Base-by-base conservation (phyloP, 2,888 invertebrate genomes). In the Zootermopsis nevadensis region DNA sequence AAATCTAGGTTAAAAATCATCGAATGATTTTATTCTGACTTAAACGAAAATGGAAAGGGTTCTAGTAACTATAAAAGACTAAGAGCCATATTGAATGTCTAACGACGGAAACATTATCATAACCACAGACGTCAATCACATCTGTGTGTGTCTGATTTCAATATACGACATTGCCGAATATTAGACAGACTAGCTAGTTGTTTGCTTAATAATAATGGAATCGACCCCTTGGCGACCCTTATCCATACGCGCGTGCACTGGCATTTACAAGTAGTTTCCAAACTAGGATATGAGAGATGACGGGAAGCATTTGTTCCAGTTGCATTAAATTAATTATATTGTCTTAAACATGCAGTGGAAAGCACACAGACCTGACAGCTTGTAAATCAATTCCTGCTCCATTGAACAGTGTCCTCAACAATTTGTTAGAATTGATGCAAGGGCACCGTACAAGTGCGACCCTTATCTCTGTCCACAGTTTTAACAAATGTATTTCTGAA, bases 311-410 rank as follows among this genome's bases (percentile, higher is more conserved):
- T 74, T 38, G 74, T 74, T 74, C 42, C n/a, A 38, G 74, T n/a
- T 38, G 38, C 33, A 74, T 74, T 74, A 74, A 42, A 69, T 69
- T 69, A 69, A 69, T 69, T 69, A 69, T 33, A 69, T 69, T 69
- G 69, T 69, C 69, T 69, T 69, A 31, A 31, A 69, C 69, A 69
- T 33, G 27, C 69, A 69, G 69, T 4, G 33, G 31, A 22, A 22
- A 30, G 7, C 69, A 19, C 12, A 31, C 2, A 69, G 69, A 33
- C 22, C 30, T 7, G 69, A 33, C 69, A 33, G 69, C 69, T 6
- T 33, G 69, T 7, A 69, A 69, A 69, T 69, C 69, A 69, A 33
- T 69, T 69, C 69, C 15, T 60, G n/a, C 15, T 60, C 60, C 27
- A 60, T 27, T 12, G 60, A n/a, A 6, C 27, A n/a, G 60, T 10